These are phyloP conservation scores for Aegypius monachus DNA, from an alignment of 2,113 vertebrate genomes.

Conservation along the genomic window DNA sequence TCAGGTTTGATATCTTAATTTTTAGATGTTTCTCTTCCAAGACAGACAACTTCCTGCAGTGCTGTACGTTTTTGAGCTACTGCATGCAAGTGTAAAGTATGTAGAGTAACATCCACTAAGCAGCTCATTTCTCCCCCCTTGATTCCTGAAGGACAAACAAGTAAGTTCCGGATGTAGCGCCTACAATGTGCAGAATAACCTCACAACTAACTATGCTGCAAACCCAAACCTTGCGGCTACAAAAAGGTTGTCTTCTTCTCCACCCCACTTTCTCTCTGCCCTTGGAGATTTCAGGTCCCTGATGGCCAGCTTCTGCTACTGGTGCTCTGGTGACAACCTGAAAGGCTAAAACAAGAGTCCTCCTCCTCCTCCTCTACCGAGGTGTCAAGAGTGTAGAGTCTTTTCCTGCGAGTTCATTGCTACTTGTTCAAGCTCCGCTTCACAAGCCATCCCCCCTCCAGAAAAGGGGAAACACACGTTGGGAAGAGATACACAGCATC, in stretches of 20 bases:
- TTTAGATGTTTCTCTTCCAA: not conserved
- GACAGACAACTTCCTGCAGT: not conserved
- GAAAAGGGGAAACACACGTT: not conserved
- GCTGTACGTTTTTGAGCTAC: not conserved
- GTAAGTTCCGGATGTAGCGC: not conserved
- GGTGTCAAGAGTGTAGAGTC: not conserved
- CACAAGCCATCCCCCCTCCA: not conserved
- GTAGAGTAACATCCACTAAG: not conserved
- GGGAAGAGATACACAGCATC: not conserved
- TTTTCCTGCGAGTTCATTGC: not conserved
- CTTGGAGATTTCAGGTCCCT: not conserved
- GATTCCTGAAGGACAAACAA: not conserved
- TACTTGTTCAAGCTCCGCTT: not conserved
- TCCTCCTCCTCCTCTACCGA: not conserved
- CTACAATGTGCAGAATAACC: not conserved
- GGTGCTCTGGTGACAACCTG: not conserved
- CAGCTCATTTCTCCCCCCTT: not conserved
- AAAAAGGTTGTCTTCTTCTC: not conserved
- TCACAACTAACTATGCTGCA: not conserved
- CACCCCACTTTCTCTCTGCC: not conserved
- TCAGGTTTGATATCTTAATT: not conserved
- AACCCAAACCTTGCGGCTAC: not conserved
- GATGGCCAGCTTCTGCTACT: not conserved
- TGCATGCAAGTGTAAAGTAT: not conserved
- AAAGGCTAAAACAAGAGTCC: not conserved